These are phyloP conservation scores for Astyanax mexicanus DNA, from an alignment of 2,797 vertebrate species.

Conservation along the genomic window DNA sequence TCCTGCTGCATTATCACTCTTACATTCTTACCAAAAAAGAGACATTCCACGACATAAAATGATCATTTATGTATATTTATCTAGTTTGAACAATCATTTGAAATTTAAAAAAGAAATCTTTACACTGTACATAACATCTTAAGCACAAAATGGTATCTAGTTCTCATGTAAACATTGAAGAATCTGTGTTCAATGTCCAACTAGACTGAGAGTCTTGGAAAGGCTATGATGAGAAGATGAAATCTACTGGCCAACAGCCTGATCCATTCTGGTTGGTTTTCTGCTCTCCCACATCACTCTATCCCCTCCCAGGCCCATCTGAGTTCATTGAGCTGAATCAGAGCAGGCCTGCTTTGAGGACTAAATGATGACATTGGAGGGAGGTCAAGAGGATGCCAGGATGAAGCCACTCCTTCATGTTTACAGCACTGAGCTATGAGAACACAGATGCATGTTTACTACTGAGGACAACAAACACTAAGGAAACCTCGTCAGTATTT, in stretches of 20 bases:
- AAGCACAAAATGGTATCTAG: slow-evolving; percentile 29
- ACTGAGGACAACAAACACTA: slow-evolving; percentile 3
- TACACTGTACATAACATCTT: slow-evolving; percentile 78
- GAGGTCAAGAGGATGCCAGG: slow-evolving; percentile 7
- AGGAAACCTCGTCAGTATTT: slow-evolving; percentile 8
- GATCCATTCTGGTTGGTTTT: neutral
- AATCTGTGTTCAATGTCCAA: slow-evolving; percentile 19
- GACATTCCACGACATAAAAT: slow-evolving; percentile 67
- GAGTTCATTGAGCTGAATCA: slow-evolving; percentile 15
- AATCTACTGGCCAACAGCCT: neutral
- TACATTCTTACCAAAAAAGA: slow-evolving; percentile 69
- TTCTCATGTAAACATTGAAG: slow-evolving; percentile 27
- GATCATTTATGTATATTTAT: slow-evolving; percentile 71
- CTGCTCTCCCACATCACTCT: slow-evolving; percentile 44
- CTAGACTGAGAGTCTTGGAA: slow-evolving; percentile 6
- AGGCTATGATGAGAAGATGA: neutral
- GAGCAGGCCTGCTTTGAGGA: neutral
- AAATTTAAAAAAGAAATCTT: slow-evolving; percentile 71
- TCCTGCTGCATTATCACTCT: slow-evolving; percentile 31
- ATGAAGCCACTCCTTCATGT: slow-evolving; percentile 29
- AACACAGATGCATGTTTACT: slow-evolving; percentile 20
- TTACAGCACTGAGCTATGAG: slow-evolving; percentile 5
- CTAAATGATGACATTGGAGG: neutral
- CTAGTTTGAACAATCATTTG: slow-evolving; percentile 71
- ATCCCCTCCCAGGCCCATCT: slow-evolving; percentile 17